Evolutionary conservation across 1,140 invertebrate species (phyloP), one percentile per base, ranked within the genome.

Genomic region (Araneus ventricosus): DNA sequence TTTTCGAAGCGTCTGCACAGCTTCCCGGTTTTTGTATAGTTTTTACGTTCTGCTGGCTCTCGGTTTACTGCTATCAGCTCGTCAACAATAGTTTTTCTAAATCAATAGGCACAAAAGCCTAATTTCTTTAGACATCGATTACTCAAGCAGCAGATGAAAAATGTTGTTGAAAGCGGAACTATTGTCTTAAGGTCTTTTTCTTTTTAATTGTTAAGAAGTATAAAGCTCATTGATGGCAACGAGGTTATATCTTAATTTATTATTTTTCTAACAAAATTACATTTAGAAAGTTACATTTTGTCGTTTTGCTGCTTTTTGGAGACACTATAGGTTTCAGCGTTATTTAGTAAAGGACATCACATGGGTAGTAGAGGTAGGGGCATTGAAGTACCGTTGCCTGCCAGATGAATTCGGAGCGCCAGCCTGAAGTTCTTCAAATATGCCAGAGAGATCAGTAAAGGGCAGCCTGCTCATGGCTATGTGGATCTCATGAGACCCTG

Each of bases 201-300:
- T 52, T 52, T 14, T 14, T 14, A 0, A 52, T 52, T 52, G 45
- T 52, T 52, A 52, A 52, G 17, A 2, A 17, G 45, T 17, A 52
- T 52, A n/a, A 7, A 63, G 61, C 61, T 63, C 61, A 63, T 63
- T 63, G 61, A 63, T n/a, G n/a, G n/a, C 61, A 63, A 63, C 61
- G 20, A 63, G 61, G 61, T 63, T 63, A 27, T 63, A 27, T 63
- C 61, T 63, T 27, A 63, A 63, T 63, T 63, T 63, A 24, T 63
- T 63, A 27, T 63, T 63, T 63, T 63, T 63, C 1, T 22, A 27
- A 63, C 24, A 63, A 63, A 63, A 63, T 52, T 27, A 63, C n/a
- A 63, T n/a, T 24, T 63, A 63, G 61, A 63, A 27, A 63, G n/a
- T 63, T 63, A 10, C 6, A 63, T 27, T 24, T 24, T 24, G 22